Percentiles rank a stretch among this genome's conserved stretches.
Conservation (phyloP, 37 sponge, comb jelly and placozoan species). For the Sycon ciliatum region DNA sequence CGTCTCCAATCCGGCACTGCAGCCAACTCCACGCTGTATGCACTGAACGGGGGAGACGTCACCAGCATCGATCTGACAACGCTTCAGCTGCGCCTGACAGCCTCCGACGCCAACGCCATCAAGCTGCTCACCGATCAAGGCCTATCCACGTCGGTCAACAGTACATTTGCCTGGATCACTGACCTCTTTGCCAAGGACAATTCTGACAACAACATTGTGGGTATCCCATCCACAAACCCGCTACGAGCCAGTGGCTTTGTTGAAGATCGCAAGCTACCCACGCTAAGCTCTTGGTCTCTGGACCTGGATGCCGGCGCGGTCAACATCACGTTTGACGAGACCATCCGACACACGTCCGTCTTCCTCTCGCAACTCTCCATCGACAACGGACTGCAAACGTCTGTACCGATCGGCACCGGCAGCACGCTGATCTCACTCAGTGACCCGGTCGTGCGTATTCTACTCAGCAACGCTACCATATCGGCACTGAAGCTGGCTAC, state of each 20-base stretch:
- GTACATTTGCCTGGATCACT: slow-evolving; percentile 46
- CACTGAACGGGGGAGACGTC: slow-evolving; percentile 45
- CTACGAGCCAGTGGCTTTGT: background rate
- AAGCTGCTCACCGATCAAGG: no score
- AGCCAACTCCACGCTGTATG: slow-evolving; percentile 26
- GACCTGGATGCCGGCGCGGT: slow-evolving; percentile 19
- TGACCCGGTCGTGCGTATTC: no score
- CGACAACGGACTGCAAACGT: no score
- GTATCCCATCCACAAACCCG: background rate
- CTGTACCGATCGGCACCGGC: no score
- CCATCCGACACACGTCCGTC: no score
- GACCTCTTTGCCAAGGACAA: slow-evolving; percentile 11
- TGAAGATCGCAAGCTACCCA: slow-evolving; percentile 11
- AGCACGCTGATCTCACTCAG: no score
- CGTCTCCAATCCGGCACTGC: no score
- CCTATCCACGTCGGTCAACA: no score
- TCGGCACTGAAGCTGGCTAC: background rate
- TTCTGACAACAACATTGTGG: background rate
- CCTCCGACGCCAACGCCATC: slow-evolving; percentile 49
- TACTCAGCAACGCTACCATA: no score
- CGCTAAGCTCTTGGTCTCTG: background rate
- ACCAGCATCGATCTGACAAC: no score
- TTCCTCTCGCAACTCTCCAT: background rate
- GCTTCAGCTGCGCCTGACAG: no score
- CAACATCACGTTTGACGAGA: slow-evolving; percentile 15